Base-by-base conservation (phyloP, 53 echinoderm and acorn worm genomes). In the Apostichopus leukothele region DNA sequence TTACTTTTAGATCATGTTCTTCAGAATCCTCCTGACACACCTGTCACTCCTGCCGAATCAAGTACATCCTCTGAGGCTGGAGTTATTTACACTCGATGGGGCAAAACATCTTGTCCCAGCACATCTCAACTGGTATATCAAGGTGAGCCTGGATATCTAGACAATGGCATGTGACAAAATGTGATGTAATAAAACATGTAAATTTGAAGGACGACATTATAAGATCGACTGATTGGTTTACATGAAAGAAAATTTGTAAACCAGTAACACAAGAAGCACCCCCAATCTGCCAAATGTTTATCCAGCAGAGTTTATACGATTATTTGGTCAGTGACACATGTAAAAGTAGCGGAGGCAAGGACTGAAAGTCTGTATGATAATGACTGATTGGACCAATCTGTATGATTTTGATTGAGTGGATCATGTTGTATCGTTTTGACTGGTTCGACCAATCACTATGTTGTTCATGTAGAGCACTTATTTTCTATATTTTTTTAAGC, bases 101-200 rank as follows among this genome's bases (percentile, higher is more conserved):
- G 79, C 51, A 79, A 79, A 53, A 79, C 79, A 53, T 79, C 53
- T 53, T 79, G 79, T 16, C 79, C 79, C 11, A 79, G 79, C 79
- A 79, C 79, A n/a, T 79, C 79, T 52, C 79, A 79, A 52, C 79
- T 79, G 51, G 79, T 79, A 53, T 79, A 79, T 50, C 13, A 79
- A 19, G 79, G 79, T 78, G 5, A 75, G 5, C 3, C 39, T 16
- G 16, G 63, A 63, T 63, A 39, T 39, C 39, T 63, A 8, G 63
- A 63, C 63, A 63, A 4, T 7, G 7, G 3, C 13, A 63, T 63
- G 16, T 63, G 16, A 13, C 12, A 63, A 63, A 0, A 13, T 11
- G 16, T 3, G 11, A 16, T 13, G 4, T 8, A 63, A 13, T 63
- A 4, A 4, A 63, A 39, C 16, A 14, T 63, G 63, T 63, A 63